Base-by-base conservation (phyloP, 2,113 vertebrate genomes). In the Chloropsis cyanopogon region DNA sequence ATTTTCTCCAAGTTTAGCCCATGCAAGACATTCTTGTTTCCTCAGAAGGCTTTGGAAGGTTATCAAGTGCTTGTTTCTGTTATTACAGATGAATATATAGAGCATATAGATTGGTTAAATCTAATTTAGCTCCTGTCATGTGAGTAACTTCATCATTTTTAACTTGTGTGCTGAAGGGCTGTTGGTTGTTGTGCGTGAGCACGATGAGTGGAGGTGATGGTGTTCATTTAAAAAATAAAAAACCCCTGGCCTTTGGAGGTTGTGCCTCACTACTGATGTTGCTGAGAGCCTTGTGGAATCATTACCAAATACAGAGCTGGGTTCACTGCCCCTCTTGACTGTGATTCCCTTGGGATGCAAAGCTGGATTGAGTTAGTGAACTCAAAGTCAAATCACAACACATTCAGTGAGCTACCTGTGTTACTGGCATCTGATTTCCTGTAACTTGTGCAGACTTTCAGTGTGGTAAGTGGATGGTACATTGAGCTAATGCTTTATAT, bases 381-480 rank as follows among this genome's bases (percentile, higher is more conserved):
- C 64, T 37, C 50, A 86, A 39, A 20, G 26, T 88, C 17, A 11
- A 22, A 60, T 80, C 28, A 8, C 54, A 59, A 1, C 7, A 2
- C 2, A 0, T 28, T 21, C 11, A 1, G 6, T 59, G 25, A 83
- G 6, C 33, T 46, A 3, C 71, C 64, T 12, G 0, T 46, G 69
- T 25, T 14, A 1, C 64, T 37, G 25, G 44, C 8, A 26, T 60
- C 70, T 82, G 0, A 46, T 56, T 54, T 68, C 57, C 50, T 54
- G 39, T 44, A 16, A 17, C 47, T 47, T 14, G 16, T 14, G 29
- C 53, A 24, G 7, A 21, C 29, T 69, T 33, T 23, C 3, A 5
- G 13, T 22, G 19, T 29, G 4, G 26, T 17, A 10, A 59, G 21
- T 11, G 20, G 35, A 10, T 47, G 37, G 23, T 15, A 37, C 12